Evolutionary conservation across 2,113 vertebrate genomes (phyloP).

Genomic region (Epinephelus fuscoguttatus): DNA sequence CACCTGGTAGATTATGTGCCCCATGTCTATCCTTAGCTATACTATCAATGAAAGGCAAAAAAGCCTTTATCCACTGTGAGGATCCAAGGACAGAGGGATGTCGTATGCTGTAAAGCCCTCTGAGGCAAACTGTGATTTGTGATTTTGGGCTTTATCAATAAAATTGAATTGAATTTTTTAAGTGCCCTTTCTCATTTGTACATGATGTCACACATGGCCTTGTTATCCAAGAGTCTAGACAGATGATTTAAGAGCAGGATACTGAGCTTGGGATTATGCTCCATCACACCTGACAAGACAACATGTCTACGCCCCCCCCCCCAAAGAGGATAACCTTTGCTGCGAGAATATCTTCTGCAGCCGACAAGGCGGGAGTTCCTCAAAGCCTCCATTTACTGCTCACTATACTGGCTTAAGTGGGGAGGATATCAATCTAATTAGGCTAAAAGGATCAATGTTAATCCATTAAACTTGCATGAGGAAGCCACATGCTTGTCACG

Average conservation of each 20-base stretch:
- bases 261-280: constrained; percentile 25
- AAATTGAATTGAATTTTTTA: not conserved
- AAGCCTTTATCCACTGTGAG: too few species aligned
- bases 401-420: constrained; percentile 47
- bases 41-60: too few species aligned
- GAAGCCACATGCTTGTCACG: constrained; percentile 43
- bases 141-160: too few species aligned
- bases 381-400: constrained; percentile 52
- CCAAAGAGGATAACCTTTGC: constrained; percentile 23
- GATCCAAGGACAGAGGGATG: too few species aligned
- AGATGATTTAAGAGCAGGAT: constrained; percentile 13
- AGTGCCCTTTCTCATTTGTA: not conserved
- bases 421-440: constrained; percentile 71
- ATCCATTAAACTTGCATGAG: constrained; percentile 67
- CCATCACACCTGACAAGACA: constrained; percentile 29
- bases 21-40: too few species aligned
- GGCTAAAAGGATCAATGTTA: constrained; percentile 66
- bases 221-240: constrained; percentile 17
- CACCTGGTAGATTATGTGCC: too few species aligned
- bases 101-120: too few species aligned
- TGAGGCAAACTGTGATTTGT: too few species aligned
- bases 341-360: constrained; percentile 34
- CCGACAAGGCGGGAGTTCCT: constrained; percentile 26
- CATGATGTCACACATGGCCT: not conserved
- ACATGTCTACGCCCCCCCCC: not conserved